Conservation (phyloP, 2,888 invertebrate species). For the Xanthia togata region DNA sequence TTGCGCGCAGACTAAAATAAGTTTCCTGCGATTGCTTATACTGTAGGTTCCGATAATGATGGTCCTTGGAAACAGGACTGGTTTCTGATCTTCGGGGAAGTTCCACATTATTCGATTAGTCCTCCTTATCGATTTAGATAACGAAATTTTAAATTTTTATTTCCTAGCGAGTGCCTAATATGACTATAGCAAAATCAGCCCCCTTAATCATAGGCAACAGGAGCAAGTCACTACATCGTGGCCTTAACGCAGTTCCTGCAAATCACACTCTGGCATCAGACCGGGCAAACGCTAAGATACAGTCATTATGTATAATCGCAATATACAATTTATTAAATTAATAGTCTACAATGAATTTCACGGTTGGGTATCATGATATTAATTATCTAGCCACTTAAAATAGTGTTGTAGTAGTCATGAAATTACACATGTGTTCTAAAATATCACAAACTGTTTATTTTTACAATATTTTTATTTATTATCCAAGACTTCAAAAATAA, state of each 20-base stretch:
- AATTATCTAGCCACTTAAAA: conserved; percentile 43
- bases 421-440: conserved; percentile 11
- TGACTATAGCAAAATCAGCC: not conserved
- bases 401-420: conserved; percentile 27
- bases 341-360: conserved; percentile 51
- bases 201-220: too few relatives aligned
- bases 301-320: conserved; percentile 19
- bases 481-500: not conserved
- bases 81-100: not conserved
- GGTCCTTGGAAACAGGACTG: too few relatives aligned
- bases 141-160: too few relatives aligned
- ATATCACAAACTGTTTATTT: conserved; percentile 19
- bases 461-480: conserved; percentile 18
- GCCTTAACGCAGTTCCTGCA: not conserved
- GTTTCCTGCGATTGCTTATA: not conserved
- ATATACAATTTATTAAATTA: conserved; percentile 46
- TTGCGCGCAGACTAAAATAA: not conserved
- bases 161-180: too few relatives aligned
- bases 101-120: not conserved
- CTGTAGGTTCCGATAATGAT: not conserved
- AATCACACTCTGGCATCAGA: conserved; percentile 35
- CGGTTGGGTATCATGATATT: conserved; percentile 29
- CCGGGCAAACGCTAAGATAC: conserved; percentile 9
- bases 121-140: too few relatives aligned
- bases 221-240: not conserved